These are phyloP conservation scores for Ectemnius lituratus DNA, from an alignment of 2,888 invertebrate genomes.

Conservation along the genomic window DNA sequence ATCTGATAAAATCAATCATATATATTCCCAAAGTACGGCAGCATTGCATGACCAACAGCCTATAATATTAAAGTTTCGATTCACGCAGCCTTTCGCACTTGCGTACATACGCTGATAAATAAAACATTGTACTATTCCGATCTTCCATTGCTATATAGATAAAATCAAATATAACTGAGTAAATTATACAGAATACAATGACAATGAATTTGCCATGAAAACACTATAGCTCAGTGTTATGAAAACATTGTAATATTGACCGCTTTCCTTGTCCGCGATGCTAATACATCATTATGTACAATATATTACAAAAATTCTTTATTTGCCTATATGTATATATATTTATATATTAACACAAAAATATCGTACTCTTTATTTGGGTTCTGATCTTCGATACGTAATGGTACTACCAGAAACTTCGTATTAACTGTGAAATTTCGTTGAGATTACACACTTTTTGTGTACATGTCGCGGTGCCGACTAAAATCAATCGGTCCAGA, in stretches of 20 bases:
- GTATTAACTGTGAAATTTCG: neutral
- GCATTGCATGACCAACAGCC: neutral
- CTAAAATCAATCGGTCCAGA: neutral
- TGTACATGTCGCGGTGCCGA: neutral
- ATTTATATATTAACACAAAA: constrained; percentile 12
- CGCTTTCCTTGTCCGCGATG: constrained; percentile 28
- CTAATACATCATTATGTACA: constrained; percentile 73
- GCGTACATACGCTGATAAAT: neutral
- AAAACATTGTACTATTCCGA: too few species aligned
- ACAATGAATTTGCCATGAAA: constrained; percentile 1
- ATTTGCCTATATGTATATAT: constrained; percentile 25
- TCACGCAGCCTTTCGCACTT: neutral
- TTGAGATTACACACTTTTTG: neutral
- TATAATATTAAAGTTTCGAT: neutral
- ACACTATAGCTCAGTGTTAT: too few species aligned
- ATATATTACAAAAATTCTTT: constrained; percentile 75
- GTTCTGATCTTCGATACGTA: constrained; percentile 15
- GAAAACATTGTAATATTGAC: neutral
- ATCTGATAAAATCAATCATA: neutral
- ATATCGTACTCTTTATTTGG: constrained; percentile 6
- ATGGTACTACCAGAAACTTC: neutral
- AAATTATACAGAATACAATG: constrained; percentile 4
- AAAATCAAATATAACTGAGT: constrained; percentile 1
- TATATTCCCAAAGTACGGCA: constrained; percentile 1
- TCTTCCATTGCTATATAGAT: neutral